phyloP scores from a whole-genome alignment of 2,113 vertebrate genomes.

The Sander lucioperca region DNA sequence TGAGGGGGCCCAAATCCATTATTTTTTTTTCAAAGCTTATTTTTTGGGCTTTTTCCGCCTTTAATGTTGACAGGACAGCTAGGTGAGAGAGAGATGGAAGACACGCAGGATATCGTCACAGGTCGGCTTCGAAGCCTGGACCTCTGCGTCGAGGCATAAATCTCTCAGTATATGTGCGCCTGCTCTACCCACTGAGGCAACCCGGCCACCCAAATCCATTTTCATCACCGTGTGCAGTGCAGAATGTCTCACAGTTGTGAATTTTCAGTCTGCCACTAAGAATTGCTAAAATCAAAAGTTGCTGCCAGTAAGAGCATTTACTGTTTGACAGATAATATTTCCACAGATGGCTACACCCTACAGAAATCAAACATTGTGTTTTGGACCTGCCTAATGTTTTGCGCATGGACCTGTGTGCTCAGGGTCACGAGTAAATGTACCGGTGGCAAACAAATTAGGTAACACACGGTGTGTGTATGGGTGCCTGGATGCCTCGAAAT shows the following conservation, averaged over 20 bases:
- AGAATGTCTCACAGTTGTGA: not conserved
- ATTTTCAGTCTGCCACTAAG: not conserved
- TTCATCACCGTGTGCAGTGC: not conserved
- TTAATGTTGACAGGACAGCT: no score
- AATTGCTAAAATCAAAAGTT: not conserved
- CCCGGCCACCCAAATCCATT: not conserved
- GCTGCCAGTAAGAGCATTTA: no score
- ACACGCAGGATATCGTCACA: no score
- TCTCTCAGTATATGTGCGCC: no score
- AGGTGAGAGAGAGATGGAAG: no score
- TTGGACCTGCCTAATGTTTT: constrained; percentile 28
- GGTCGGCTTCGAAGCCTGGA: no score
- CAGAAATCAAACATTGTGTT: not conserved
- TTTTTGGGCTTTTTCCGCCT: no score
- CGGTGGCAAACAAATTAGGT: constrained; percentile 26
- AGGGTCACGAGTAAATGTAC: constrained; percentile 12
- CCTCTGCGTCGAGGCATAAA: no score
- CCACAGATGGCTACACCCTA: not conserved
- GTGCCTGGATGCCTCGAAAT: not conserved
- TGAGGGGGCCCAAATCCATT: not conserved
- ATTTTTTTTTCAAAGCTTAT: not conserved
- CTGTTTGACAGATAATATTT: constrained; percentile 1
- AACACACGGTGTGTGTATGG: not conserved
- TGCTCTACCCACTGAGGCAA: no score
- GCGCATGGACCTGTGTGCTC: constrained; percentile 20